A percentile compares a stretch with the other conserved stretches of the same genome.
Evolutionary conservation across 2,797 vertebrate species (phyloP).

Genomic region (Malacoctenus gilli): DNA sequence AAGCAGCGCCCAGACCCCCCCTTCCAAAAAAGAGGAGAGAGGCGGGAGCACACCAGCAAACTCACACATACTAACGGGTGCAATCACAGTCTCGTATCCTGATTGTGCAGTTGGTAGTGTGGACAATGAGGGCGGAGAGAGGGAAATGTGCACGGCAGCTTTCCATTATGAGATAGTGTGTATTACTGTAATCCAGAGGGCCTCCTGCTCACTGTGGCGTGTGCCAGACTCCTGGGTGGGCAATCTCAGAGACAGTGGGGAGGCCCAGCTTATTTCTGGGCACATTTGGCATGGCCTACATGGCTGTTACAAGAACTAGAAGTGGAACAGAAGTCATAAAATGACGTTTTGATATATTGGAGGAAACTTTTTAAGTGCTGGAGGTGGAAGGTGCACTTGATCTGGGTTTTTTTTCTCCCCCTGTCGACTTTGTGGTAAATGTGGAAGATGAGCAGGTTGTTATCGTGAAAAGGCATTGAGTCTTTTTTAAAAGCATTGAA

Average conservation of each 20-base stretch:
- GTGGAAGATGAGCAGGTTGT: constrained; percentile 7
- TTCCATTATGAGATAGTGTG: constrained; percentile 84
- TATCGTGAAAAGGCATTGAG: constrained; percentile 5
- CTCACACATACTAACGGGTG: constrained; percentile 57
- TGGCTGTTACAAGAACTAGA: constrained; percentile 81
- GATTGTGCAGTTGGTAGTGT: constrained; percentile 76
- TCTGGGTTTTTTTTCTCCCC: too few relatives aligned
- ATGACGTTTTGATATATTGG: constrained; percentile 68
- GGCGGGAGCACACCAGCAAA: constrained; percentile 37
- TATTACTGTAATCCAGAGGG: constrained; percentile 84
- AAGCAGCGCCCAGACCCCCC: constrained; percentile 13
- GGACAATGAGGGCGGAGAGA: constrained; percentile 80
- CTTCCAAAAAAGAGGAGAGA: not conserved
- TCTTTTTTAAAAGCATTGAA: too few relatives aligned
- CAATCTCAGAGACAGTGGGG: constrained; percentile 86
- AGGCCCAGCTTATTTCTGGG: constrained; percentile 85
- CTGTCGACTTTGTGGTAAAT: constrained; percentile 9
- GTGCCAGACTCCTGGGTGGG: constrained; percentile 85
- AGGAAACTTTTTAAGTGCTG: constrained; percentile 65
- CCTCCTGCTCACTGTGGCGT: constrained; percentile 80
- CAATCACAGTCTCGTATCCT: constrained; percentile 74
- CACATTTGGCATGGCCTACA: constrained; percentile 87
- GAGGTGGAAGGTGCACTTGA: too few relatives aligned
- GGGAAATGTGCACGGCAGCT: constrained; percentile 78
- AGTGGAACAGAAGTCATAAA: constrained; percentile 84